A percentile compares a stretch with the other conserved stretches of the same genome.
Evolutionary conservation across 2,797 vertebrate species (phyloP).

Genomic region (Falco cherrug): DNA sequence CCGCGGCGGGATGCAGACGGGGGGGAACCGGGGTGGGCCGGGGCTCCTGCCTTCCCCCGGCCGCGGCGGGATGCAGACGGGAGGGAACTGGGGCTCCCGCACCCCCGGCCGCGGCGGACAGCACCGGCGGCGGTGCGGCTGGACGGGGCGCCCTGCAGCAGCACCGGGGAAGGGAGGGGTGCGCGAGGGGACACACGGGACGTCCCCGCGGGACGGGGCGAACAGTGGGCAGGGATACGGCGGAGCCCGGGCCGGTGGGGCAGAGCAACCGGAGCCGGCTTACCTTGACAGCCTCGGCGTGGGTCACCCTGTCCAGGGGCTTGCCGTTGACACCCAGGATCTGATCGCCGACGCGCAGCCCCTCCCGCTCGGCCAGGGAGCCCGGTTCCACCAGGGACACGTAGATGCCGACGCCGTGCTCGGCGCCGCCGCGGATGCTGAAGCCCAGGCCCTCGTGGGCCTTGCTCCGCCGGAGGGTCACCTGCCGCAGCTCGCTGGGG

Average conservation of each 20-base stretch:
- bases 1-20: background rate
- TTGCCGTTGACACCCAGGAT: conserved; percentile 95
- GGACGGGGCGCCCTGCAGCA: too few relatives aligned
- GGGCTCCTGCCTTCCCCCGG: too few relatives aligned
- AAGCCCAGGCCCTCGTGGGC: conserved; percentile 95
- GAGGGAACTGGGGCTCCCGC: too few relatives aligned
- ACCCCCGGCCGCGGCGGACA: too few relatives aligned
- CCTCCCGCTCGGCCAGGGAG: conserved; percentile 93
- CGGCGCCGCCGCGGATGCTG: conserved; percentile 96
- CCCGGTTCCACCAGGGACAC: conserved; percentile 96
- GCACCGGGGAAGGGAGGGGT: too few relatives aligned
- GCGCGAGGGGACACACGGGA: too few relatives aligned
- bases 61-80: too few relatives aligned
- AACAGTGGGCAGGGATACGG: too few relatives aligned
- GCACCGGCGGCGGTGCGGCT: too few relatives aligned
- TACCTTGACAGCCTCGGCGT: conserved; percentile 95
- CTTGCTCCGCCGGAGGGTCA: conserved; percentile 89
- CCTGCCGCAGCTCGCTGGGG: conserved; percentile 82
- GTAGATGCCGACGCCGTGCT: conserved; percentile 97
- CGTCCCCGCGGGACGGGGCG: background rate
- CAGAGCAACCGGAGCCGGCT: background rate
- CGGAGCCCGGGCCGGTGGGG: too few relatives aligned
- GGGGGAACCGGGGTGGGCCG: too few relatives aligned
- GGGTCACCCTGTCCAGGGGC: conserved; percentile 89
- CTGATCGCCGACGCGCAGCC: conserved; percentile 92